Evolutionary conservation across 2,888 invertebrate species (phyloP), one percentile per base, ranked within the genome.

Genomic region (Myathropa florea): DNA sequence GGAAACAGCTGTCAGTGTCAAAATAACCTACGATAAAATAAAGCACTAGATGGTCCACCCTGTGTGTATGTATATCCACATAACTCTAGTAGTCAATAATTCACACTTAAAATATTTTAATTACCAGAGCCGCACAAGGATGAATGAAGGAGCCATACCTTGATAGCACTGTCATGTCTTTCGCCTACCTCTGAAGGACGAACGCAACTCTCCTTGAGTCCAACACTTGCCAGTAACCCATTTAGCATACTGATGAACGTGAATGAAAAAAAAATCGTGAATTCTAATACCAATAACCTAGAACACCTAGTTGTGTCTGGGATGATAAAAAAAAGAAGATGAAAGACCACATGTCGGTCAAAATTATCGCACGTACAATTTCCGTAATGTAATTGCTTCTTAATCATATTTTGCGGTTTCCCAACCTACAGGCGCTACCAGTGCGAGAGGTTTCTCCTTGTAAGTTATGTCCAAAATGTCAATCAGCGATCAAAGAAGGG

Each of bases 351-450:
- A 84, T 84, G 84, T 67, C 67, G 71, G 60, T 46, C 67, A 53
- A 55, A 84, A 76, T 67, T 30, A 80, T 84, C 79, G 68, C 83
- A 79, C 57, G 30, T 18, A 63, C 60, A 59, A 64, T 86, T 86
- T 82, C 77, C 70, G 30, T 55, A 73, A 70, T 59, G 68, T 82
- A 85, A 85, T 85, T 85, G 82, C 64, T 78, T 75, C 82, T 78
- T 83, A 86, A 86, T 83, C 75, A 86, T 86, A 83, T 86, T 83
- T 86, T 86, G 86, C 64, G 86, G 86, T 83, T 86, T 70, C 26
- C 71, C 75, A 46, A 79, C 86, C 73, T 83, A 39, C 78, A 79
- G 83, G 83, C 82, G 75, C 83, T 75, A 61, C 83, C 75, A 78
- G 46, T 18, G 18, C 14, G 60, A 55, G 70, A 61, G 55, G 55